Evolutionary conservation across 2,113 vertebrate genomes (phyloP), one percentile per base, ranked within the genome.

Genomic region (Hypomesus transpacificus): DNA sequence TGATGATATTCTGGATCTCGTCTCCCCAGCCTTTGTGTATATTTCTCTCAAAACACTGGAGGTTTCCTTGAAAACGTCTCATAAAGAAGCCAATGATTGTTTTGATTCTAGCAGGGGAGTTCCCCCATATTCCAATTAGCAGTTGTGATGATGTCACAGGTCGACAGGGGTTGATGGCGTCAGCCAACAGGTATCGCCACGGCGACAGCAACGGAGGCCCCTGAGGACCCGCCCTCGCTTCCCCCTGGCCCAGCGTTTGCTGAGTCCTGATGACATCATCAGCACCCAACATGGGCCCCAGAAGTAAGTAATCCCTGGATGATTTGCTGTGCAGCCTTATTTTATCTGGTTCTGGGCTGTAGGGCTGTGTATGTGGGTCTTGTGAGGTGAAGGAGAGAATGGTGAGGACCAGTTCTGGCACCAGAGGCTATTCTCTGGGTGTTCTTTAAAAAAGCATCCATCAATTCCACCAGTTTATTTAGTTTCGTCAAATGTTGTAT

Each of bases 241-340:
- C 39, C 39, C 21, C 21, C 17, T 50, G 22, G 31, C 22, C 24
- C 39, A 5, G 17, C 14, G 61, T 74, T 54, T 59, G 82, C 84
- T 75, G 77, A 34, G 75, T 77, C 76, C 76, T 74, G 76, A 82
- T 86, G 76, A 76, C 73, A 81, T 83, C 79, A 78, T 51, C 65
- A 79, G 54, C 75, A 67, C 79, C 39, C 39, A 46, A 46, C 2
- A 16, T 11, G 34, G 50, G 14, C 34, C 59, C 20, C 21, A 52
- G 39, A 58, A 20, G 58, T 51, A 18, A 67, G 24, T 74, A 39
- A 65, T 46, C 14, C 52, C 28, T 54, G 52, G 56, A 34, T 20
- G 57, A 24, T 57, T 61, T 56, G 13, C 17, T 14, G 21, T 60
- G 62, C 58, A 61, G 52, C 64, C 50, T 63, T 50, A 39, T 63